Conservation (phyloP, 1,140 invertebrate species). For the Drosophila nebulosa region DNA sequence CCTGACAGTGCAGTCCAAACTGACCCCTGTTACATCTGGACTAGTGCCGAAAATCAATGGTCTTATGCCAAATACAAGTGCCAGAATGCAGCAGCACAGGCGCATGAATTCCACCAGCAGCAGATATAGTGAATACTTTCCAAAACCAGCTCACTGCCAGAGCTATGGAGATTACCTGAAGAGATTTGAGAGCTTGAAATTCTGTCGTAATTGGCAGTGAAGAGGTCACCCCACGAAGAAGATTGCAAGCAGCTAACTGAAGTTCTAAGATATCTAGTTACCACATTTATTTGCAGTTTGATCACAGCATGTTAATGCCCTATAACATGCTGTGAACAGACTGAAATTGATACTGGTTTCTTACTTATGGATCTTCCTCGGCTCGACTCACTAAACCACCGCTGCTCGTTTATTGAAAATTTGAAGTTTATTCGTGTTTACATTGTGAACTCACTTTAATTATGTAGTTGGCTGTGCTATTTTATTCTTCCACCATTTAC, state of each 20-base stretch:
- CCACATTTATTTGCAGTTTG: not conserved
- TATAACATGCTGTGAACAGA: not conserved
- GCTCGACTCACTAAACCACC: not conserved
- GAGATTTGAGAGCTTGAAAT: not conserved
- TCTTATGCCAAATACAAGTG: not conserved
- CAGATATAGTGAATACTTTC: not conserved
- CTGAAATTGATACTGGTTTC: constrained; percentile 3
- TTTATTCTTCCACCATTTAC: not conserved
- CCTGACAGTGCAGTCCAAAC: not conserved
- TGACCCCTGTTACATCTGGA: not conserved
- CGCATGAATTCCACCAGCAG: not conserved
- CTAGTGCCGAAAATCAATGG: not conserved
- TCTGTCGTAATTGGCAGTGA: not conserved
- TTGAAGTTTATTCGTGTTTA: not conserved
- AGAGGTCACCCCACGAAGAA: not conserved
- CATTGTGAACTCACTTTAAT: not conserved
- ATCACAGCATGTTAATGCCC: not conserved
- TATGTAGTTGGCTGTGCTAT: not conserved
- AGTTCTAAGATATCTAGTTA: not conserved
- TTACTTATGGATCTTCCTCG: not conserved
- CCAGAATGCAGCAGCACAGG: not conserved
- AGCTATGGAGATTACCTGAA: not conserved
- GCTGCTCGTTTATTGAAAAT: not conserved
- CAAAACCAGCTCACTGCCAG: not conserved
- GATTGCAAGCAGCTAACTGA: not conserved